Evolutionary conservation across 2,888 invertebrate genomes (phyloP), one percentile per base, ranked within the genome.

Genomic region (Epistrophe grossulariae): DNA sequence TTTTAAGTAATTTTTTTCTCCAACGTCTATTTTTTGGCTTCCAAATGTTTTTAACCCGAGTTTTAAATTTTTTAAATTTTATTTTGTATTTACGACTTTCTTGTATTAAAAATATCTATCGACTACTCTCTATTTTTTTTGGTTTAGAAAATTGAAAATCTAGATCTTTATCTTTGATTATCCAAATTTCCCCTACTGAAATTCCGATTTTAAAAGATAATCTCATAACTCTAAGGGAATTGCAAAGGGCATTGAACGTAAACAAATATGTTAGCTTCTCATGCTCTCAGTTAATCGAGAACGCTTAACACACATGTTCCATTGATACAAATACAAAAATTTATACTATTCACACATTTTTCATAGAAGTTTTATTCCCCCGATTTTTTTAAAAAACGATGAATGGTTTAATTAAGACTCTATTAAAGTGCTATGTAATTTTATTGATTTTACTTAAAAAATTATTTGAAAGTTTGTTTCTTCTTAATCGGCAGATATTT

Each of bases 201-300:
- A n/a, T n/a, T n/a, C n/a, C n/a, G n/a, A n/a, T n/a, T n/a, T n/a
- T n/a, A 78, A 89, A 88, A 19, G 90, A 89, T 0, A 91, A 90
- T 43, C 80, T 92, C 15, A 93, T 95, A 45, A 94, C 94, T 0
- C 92, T 95, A 60, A 94, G 94, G 31, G 95, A 95, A 89, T 93
- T 95, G 74, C 95, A 95, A 89, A 93, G 92, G 62, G 94, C 94
- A 0, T 91, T 95, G 19, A 91, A 93, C 0, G 94, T n/a, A 95
- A 89, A 94, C 93, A 84, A 96, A 96, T 91, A 94, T 96, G 6
- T 95, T 98, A 81, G 95, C 96, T 0, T 96, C 96, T 81, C 97
- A 98, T 92, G 95, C 96, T 0, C 91, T 95, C 97, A 15, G 94
- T 97, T 17, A 97, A 97, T 90, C 95, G 97, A 94, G 97, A 97